Base-by-base conservation (phyloP, 2,888 invertebrate species). In the Griposia aprilina region DNA sequence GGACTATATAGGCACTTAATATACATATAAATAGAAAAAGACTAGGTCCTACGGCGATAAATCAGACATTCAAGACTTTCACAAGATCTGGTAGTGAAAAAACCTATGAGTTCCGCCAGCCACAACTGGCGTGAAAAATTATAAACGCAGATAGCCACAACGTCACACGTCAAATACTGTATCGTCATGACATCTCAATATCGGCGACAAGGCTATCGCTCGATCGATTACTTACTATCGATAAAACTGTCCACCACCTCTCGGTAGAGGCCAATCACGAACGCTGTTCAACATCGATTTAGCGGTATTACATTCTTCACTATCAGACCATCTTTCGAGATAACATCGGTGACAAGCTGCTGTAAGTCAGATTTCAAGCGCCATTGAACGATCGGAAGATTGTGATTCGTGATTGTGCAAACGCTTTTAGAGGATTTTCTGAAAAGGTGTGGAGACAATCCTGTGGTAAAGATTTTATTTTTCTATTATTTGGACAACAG, bases 261-360 rank as follows among this genome's bases (percentile, higher is more conserved):
- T 60, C 59, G 55, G 75, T 75, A 55, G 48, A 23, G 15, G 26
- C 6, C 26, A 55, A 75, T 60, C 76, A 55, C 23, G 26, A 75
- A 60, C 75, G 41, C 50, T 63, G 52, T 82, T 36, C 20, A 55
- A 80, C 82, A 80, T 82, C 66, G 66, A 80, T 80, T 80, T 80
- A 76, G 8, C 0, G 1, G 60, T 67, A 55, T 80, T 82, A 75
- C 36, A 82, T 67, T 26, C 26, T 66, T 41, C 48, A 55, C 59
- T 82, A 82, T 75, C 59, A 20, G 45, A 13, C n/a, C 5, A 75
- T 81, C 65, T 75, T 52, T 23, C 26, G 2, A 17, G 82, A 79
- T 82, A 66, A 75, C 15, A 75, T 82, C 82, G 13, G 52, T 17
- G 7, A 23, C 36, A 52, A 45, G 45, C 36, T 52, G n/a, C 52